Base-by-base conservation (phyloP, 2,797 vertebrate species). In the Sebastolobus alascanus region DNA sequence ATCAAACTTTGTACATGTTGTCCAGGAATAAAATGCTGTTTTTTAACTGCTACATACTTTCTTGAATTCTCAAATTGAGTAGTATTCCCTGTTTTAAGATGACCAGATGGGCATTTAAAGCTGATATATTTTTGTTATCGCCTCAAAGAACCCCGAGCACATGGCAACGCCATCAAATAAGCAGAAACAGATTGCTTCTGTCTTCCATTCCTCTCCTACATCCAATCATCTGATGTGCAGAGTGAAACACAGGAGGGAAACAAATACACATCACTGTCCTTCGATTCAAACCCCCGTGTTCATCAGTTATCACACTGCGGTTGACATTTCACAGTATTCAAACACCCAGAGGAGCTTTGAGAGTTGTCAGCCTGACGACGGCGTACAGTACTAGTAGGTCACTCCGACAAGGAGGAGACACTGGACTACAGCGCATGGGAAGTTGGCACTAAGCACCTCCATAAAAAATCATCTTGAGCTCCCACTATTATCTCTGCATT, bases 401-500 rank as follows among this genome's bases (percentile, higher is more conserved):
- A 78, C 25, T 73, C 27, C 80, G 70, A 84, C 75, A 46, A 59
- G 33, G 18, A 72, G 25, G 20, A 65, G 65, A 67, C 60, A 8
- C 43, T 43, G 65, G 79, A 80, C 84, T 58, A 79, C 54, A 25
- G 54, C 81, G 55, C 43, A 84, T 82, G 90, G 73, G 77, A 87
- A 89, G 84, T 83, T 90, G 89, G 83, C 85, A 75, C 84, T 73
- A 69, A 89, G 74, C 79, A 68, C 77, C 72, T 38, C 80, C 79
- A 66, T 87, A 86, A 91, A 87, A 83, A 87, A 88, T 84, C 77
- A 69, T 83, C 77, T 79, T 18, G 58, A 78, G 89, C 88, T 88
- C 86, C 6, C 52, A 20, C 76, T 87, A 80, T 92, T 90, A 92
- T 91, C 84, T 87, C 71, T 88, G 89, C 87, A 92, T 94, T 93